These are phyloP conservation scores for Podarcis muralis DNA, from an alignment of 2,113 vertebrate species.

Conservation along the genomic window DNA sequence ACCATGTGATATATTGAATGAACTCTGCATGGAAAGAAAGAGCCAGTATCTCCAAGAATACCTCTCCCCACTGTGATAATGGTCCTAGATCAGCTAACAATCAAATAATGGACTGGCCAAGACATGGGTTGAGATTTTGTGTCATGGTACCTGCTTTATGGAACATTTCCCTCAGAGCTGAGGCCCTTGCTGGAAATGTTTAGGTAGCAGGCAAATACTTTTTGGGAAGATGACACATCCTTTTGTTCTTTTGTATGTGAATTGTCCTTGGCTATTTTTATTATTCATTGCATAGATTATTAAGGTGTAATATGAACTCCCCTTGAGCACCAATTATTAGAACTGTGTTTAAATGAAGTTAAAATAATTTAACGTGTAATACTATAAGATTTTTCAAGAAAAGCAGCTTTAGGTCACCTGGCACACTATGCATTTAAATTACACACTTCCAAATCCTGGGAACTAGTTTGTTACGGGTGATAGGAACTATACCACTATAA, in stretches of 20 bases:
- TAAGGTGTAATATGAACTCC: background rate
- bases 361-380: background rate
- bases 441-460: too few species aligned
- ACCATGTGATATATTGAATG: too few species aligned
- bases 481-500: too few species aligned
- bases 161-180: background rate
- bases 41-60: too few species aligned
- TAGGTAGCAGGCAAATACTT: background rate
- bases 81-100: too few species aligned
- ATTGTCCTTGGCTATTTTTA: background rate
- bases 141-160: background rate
- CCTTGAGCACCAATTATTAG: background rate
- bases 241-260: background rate
- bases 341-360: background rate
- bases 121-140: background rate
- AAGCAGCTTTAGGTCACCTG: background rate
- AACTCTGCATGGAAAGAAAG: too few species aligned
- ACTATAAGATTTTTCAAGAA: background rate
- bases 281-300: background rate
- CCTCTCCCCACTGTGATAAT: background rate
- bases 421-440: too few species aligned
- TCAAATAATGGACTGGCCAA: background rate
- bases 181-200: background rate
- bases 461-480: too few species aligned
- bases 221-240: background rate